A percentile compares a stretch with the other conserved stretches of the same genome.
Conservation (phyloP, 2,888 invertebrate species). For the Polymixis lichenea region DNA sequence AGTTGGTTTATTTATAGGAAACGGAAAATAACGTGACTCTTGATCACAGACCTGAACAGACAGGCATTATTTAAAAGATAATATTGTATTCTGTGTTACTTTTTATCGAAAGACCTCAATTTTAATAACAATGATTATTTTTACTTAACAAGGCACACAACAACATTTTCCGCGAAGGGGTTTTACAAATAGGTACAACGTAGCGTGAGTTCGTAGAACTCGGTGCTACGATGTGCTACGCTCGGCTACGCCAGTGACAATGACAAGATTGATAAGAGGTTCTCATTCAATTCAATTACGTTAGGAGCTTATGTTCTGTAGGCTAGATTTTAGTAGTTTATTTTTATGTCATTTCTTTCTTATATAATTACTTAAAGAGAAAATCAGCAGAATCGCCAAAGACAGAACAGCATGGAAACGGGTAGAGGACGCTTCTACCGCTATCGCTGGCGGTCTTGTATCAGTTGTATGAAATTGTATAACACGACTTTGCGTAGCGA, state of each 20-base stretch:
- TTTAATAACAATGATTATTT: neutral
- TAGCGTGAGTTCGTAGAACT: slow-evolving; percentile 21
- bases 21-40: neutral
- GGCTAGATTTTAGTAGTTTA: neutral
- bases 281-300: neutral
- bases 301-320: neutral
- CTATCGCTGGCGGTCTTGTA: neutral
- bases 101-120: neutral
- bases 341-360: neutral
- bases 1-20: neutral
- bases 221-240: slow-evolving; percentile 25
- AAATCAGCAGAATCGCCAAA: neutral
- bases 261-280: neutral
- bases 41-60: neutral
- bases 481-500: neutral
- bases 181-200: neutral
- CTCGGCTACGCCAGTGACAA: neutral
- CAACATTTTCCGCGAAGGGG: neutral
- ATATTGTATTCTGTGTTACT: neutral
- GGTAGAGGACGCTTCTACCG: neutral
- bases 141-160: neutral
- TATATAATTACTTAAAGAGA: neutral
- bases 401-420: too few relatives aligned
- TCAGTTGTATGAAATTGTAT: neutral
- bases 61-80: neutral